Evolutionary conservation across 2,888 invertebrate genomes (phyloP).

Genomic region (Neoaliturus tenellus): DNA sequence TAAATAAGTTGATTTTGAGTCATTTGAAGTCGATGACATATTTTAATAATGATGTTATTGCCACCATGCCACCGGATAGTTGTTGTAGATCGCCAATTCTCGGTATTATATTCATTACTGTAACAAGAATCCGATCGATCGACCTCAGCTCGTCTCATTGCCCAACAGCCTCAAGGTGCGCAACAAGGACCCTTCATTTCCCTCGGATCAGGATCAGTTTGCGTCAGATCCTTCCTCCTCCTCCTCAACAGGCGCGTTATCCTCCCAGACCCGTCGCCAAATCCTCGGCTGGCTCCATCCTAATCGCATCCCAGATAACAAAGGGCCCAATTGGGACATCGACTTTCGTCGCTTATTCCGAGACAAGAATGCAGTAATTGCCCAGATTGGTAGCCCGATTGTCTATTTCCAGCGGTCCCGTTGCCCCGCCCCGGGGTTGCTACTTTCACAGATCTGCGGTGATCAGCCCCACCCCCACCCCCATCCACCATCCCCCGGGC

Average conservation of each 20-base stretch:
- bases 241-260: neutral
- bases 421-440: neutral
- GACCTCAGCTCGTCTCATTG: neutral
- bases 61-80: too few relatives aligned
- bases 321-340: conserved; percentile 20
- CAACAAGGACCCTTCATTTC: neutral
- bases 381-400: neutral
- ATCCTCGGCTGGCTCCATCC: neutral
- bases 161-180: neutral
- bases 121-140: neutral
- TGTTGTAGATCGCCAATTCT: too few relatives aligned
- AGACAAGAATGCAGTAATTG: conserved; percentile 44
- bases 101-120: too few relatives aligned
- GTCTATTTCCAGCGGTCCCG: neutral
- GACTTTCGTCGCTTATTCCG: conserved; percentile 28
- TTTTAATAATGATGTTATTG: too few relatives aligned
- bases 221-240: neutral
- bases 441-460: neutral
- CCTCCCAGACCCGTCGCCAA: neutral
- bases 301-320: conserved; percentile 31
- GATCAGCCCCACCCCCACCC: neutral
- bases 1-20: too few relatives aligned
- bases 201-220: neutral
- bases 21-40: too few relatives aligned
- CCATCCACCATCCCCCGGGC: too few relatives aligned